These are phyloP conservation scores for Trichosurus vulpecula DNA, from an alignment of 2,797 vertebrate species.

Conservation along the genomic window DNA sequence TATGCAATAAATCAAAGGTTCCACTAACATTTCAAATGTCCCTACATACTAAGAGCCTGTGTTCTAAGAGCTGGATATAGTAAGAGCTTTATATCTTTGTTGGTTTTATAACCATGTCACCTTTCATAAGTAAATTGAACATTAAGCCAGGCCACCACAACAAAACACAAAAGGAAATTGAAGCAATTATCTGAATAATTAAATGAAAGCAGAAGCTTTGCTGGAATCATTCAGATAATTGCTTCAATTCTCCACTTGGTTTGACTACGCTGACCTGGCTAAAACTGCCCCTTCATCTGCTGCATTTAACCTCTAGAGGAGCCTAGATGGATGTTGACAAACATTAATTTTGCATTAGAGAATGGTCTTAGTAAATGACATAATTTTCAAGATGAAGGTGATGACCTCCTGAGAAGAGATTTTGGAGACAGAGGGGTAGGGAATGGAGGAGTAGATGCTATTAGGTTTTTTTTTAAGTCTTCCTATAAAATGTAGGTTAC, in stretches of 20 bases:
- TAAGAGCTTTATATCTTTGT: slow-evolving; percentile 34
- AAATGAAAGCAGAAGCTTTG: slow-evolving; percentile 50
- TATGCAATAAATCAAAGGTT: background rate
- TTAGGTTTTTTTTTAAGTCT: slow-evolving; percentile 13
- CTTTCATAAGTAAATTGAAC: slow-evolving; percentile 54
- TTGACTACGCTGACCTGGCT: slow-evolving; percentile 58
- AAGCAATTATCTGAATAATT: slow-evolving; percentile 70
- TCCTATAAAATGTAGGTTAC: background rate
- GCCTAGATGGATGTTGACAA: slow-evolving; percentile 51
- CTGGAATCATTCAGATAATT: slow-evolving; percentile 70
- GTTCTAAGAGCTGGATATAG: slow-evolving; percentile 22
- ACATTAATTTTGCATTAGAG: slow-evolving; percentile 67
- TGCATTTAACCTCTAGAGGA: slow-evolving; percentile 54
- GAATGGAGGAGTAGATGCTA: background rate
- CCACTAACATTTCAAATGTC: background rate
- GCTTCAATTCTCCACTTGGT: slow-evolving; percentile 60
- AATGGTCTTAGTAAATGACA: slow-evolving; percentile 51
- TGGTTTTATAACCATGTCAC: slow-evolving; percentile 1
- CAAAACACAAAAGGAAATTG: slow-evolving; percentile 52
- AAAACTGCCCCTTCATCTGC: slow-evolving; percentile 39
- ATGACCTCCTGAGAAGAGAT: slow-evolving; percentile 36
- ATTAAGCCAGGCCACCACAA: slow-evolving; percentile 17
- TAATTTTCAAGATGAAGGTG: slow-evolving; percentile 45
- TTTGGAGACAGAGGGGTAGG: slow-evolving; percentile 1
- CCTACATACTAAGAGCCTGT: background rate